Base-by-base conservation (phyloP, 2,113 vertebrate genomes). In the Enhydra lutris region DNA sequence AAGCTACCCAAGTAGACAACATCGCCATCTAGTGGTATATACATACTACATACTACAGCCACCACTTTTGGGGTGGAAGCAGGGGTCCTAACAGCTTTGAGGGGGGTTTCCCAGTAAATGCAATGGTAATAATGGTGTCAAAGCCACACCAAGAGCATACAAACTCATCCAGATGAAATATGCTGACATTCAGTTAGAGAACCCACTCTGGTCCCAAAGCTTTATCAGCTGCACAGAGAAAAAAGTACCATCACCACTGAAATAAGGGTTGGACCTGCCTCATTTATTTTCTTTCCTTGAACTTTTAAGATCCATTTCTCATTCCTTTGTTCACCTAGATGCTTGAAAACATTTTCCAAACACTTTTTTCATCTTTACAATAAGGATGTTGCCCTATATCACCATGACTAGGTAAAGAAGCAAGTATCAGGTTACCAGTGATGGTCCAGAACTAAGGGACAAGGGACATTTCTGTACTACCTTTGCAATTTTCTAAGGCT, bases 1-100 rank as follows among this genome's bases (percentile, higher is more conserved):
- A 7, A 95, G 50, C 4, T 76, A 95, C 97, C 94, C 91, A 93
- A 84, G 80, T 95, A 39, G 94, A 81, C 80, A 94, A 89, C 34
- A 71, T 82, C 95, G 97, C 94, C 97, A 98, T 92, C 97, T 98
- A 95, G 98, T 97, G 97, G 95, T 9, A 17, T 45, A 89, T 34
- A 61, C 14, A 42, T 7, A 85, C 87, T 29, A 61, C 21, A 50
- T 7, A 85, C 87, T 4, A 50, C 3, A 95, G 55, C 23, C 50
- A 81, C 59, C 42, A 55, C 8, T 80, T 97, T 63, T 4, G 63
- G 95, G 96, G 91, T 50, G 50, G 34, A 76, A 57, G 34, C 8
- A 18, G 29, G 86, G 78, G 94, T 89, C 61, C 73, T 47, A 34
- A 42, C 3, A 39, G 6, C 14, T 76, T 73, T 89, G n/a, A 63